A percentile compares a stretch with the other conserved stretches of the same genome.
Conservation (phyloP, 2,113 vertebrate genomes). For the Poecilia latipinna region DNA sequence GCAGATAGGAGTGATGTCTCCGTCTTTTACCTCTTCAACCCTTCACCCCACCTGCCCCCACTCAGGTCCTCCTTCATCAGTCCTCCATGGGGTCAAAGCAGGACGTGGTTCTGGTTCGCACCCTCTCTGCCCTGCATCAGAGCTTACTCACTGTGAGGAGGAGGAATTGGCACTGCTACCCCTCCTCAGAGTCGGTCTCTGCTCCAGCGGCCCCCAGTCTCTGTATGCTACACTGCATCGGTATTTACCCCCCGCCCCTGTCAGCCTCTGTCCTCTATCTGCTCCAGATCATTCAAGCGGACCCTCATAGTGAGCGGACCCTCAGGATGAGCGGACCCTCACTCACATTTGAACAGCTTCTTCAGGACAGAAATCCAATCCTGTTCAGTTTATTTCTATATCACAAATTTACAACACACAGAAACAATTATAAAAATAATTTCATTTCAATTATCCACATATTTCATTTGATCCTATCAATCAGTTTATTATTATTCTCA, state of each 20-base stretch:
- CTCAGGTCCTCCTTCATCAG: no score
- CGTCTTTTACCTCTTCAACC: constrained; percentile 88
- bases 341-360: not conserved
- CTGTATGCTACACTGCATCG: constrained; percentile 79
- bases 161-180: constrained; percentile 34
- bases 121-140: constrained; percentile 40
- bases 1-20: constrained; percentile 70
- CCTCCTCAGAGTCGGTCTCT: constrained; percentile 61
- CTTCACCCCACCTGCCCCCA: constrained; percentile 67
- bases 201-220: constrained; percentile 60
- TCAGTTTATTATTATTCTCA: no score
- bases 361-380: constrained; percentile 21
- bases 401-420: no score
- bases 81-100: no score
- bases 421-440: no score
- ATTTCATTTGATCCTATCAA: no score
- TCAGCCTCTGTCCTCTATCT: constrained; percentile 83
- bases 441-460: no score
- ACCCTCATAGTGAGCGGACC: no score
- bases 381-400: no score
- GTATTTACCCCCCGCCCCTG: constrained; percentile 60
- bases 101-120: no score
- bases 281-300: constrained; percentile 88
- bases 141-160: constrained; percentile 67
- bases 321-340: no score